Conservation (phyloP, 2,888 invertebrate genomes). For the Hirtodrosophila histrioides region DNA sequence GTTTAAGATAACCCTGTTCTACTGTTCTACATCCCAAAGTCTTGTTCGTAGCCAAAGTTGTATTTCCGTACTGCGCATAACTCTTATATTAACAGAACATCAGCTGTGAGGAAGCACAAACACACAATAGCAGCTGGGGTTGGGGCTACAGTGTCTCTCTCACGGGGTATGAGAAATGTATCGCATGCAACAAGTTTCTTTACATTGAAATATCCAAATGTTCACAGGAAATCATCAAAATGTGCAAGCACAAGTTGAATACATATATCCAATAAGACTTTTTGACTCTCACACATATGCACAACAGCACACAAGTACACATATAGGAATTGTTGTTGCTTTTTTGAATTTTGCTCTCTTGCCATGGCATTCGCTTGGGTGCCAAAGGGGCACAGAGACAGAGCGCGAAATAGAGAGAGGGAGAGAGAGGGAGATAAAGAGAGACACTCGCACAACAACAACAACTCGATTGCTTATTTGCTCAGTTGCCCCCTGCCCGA, state of each 20-base stretch:
- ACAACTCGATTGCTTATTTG: conserved; percentile 48
- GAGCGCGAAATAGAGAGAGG: background rate
- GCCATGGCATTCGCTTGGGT: conserved; percentile 14
- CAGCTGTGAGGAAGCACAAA: background rate
- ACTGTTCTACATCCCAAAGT: too few relatives aligned
- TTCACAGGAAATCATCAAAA: conserved; percentile 81
- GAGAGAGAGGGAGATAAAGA: conserved; percentile 24
- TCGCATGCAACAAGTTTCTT: conserved; percentile 81
- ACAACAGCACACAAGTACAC: conserved; percentile 9
- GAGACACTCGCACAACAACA: conserved; percentile 25
- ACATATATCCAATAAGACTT: conserved; percentile 58
- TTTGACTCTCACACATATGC: conserved; percentile 34
- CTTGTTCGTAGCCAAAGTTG: too few relatives aligned
- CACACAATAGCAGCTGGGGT: background rate
- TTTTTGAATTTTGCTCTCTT: conserved; percentile 41
- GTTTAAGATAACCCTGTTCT: too few relatives aligned
- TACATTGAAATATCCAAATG: conserved; percentile 76
- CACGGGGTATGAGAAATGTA: conserved; percentile 17
- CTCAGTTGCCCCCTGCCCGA: conserved; percentile 40
- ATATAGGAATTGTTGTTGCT: conserved; percentile 8
- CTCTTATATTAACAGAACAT: conserved; percentile 16
- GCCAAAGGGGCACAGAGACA: conserved; percentile 35
- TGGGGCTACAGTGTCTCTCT: conserved; percentile 1
- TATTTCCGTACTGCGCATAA: too few relatives aligned
- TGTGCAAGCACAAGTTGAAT: conserved; percentile 60